These are phyloP conservation scores for Caenorhabditis becei DNA, from an alignment of 2,888 invertebrate genomes.

Conservation along the genomic window DNA sequence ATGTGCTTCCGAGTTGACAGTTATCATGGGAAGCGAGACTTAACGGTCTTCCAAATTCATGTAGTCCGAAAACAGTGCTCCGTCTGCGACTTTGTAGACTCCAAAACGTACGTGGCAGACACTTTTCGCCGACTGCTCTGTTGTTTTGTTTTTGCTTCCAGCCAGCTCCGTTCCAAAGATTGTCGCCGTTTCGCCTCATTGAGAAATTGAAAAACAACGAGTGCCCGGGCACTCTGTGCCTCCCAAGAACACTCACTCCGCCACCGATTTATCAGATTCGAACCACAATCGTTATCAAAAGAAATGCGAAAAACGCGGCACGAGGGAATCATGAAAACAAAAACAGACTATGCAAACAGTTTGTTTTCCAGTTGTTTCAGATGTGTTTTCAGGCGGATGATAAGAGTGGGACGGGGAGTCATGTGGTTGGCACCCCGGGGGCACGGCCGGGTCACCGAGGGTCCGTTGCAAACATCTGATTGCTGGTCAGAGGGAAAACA, in stretches of 20 bases:
- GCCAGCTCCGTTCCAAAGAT: neutral
- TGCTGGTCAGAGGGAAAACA: slow-evolving; percentile 31
- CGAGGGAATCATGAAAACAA: slow-evolving; percentile 12
- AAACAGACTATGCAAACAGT: slow-evolving; percentile 18
- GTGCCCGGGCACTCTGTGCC: slow-evolving; percentile 11
- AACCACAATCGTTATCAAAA: too few species aligned
- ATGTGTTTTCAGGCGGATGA: slow-evolving; percentile 21
- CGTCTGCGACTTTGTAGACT: too few species aligned
- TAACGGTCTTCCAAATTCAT: too few species aligned
- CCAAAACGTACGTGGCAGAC: too few species aligned
- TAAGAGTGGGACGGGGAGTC: too few species aligned
- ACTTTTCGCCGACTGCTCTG: too few species aligned
- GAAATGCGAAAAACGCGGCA: slow-evolving; percentile 3
- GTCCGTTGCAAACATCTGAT: slow-evolving; percentile 45
- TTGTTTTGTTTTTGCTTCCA: slow-evolving; percentile 2
- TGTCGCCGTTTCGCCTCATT: too few species aligned
- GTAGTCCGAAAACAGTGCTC: too few species aligned
- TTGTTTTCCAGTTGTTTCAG: slow-evolving; percentile 17
- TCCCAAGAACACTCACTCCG: slow-evolving; percentile 8
- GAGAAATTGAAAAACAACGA: slow-evolving; percentile 31
- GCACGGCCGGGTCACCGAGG: slow-evolving; percentile 42
- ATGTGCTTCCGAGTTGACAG: too few species aligned
- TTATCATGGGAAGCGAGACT: too few species aligned
- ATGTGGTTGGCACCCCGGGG: slow-evolving; percentile 51
- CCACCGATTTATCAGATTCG: slow-evolving; percentile 8